Base-by-base conservation (phyloP, 1,140 invertebrate species). In the Muscidifurax raptorellus region DNA sequence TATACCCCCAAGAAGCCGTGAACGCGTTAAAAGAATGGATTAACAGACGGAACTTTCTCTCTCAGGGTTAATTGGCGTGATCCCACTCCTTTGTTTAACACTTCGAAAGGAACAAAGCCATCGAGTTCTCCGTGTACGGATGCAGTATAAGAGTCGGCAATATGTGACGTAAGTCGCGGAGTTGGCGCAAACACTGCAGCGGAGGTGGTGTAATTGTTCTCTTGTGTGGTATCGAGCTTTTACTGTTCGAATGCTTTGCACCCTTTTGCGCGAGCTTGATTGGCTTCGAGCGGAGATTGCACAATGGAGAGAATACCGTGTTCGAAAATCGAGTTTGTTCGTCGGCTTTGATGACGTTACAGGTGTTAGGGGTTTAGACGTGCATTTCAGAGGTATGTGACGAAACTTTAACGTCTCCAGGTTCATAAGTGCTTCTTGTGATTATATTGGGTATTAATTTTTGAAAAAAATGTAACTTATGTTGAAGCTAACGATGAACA, bases 41-140 rank as follows among this genome's bases (percentile, higher is more conserved):
- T 78, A 78, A 15, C 27, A 28, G 32, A 52, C 76, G n/a, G 10
- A 22, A 28, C 47, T 32, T 13, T 18, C 36, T 40, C 36, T 40
- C 36, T 40, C 15, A 12, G 40, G 80, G 32, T 72, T 81, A 81
- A 81, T 81, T 81, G 80, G 67, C n/a, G 66, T 52, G 30, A 81
- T 81, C 80, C 80, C 9, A 36, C 12, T 52, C 80, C 27, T 81
- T 81, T 81, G 80, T 81, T 32, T 72, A 7, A 81, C 77, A 18
- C 47, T 10, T 52, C 12, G 52, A 30, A 75, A 75, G 74, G 74
- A 40, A 75, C 40, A 75, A 75, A 75, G 40, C 32, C 74, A 18
- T 75, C 40, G 36, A 40, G n/a, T 59, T 59, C 22, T 59, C 52
- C 6, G 22, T 7, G 52, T 18, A 6, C 4, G 6, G 3, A 7